phyloP scores from a whole-genome alignment of 2,113 vertebrate genomes.

The Rhabdornis inornatus region DNA sequence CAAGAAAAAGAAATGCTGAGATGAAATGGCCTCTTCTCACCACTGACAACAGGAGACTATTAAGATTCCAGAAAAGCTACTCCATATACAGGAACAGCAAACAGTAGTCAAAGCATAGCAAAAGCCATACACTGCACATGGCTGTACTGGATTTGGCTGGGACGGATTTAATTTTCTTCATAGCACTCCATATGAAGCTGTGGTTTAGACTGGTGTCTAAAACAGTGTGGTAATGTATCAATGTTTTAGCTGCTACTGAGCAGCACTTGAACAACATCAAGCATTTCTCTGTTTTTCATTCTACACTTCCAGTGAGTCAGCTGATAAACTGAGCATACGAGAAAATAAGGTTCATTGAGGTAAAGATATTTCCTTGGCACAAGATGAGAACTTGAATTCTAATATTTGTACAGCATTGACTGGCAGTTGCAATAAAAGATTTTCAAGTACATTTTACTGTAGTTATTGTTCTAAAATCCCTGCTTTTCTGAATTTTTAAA shows the following conservation, averaged over 20 bases:
- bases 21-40: background rate
- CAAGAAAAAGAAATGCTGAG: background rate
- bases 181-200: background rate
- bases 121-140: rapidly evolving
- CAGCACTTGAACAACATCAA: background rate
- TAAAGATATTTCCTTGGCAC: background rate
- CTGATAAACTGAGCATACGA: background rate
- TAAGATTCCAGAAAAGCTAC: background rate
- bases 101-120: background rate
- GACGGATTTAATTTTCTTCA: background rate
- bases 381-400: background rate
- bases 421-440: background rate
- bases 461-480: background rate
- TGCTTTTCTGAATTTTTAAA: background rate
- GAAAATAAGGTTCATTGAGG: background rate
- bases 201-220: background rate
- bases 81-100: background rate
- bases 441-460: background rate
- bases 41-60: background rate
- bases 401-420: background rate
- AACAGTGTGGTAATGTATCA: background rate
- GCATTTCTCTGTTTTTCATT: background rate
- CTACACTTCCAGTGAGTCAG: background rate
- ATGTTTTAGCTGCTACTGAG: background rate
- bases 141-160: background rate